These are phyloP conservation scores for Chloroceryle aenea DNA, from an alignment of 2,113 vertebrate species.

Conservation along the genomic window DNA sequence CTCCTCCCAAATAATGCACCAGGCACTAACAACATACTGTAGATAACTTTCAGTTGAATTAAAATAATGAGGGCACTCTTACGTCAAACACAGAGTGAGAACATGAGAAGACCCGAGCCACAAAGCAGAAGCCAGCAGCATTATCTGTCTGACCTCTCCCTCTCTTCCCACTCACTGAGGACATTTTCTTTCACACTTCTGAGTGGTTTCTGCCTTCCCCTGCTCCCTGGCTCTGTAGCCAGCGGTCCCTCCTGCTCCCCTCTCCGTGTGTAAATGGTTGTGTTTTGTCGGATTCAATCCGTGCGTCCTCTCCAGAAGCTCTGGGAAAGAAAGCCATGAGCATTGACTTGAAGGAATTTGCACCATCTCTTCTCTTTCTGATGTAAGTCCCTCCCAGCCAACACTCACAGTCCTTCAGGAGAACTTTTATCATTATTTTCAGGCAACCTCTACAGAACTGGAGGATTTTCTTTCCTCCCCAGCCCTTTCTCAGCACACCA, in stretches of 20 bases:
- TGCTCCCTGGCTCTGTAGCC: neutral
- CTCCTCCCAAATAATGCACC: neutral
- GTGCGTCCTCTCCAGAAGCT: neutral
- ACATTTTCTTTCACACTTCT: neutral
- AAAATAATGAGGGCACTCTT: neutral
- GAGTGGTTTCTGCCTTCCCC: neutral
- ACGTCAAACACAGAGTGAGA: neutral
- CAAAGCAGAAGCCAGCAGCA: neutral
- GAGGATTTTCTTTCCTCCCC: neutral
- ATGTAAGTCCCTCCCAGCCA: neutral
- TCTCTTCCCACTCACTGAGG: neutral
- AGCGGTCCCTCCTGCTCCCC: neutral
- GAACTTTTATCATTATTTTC: neutral
- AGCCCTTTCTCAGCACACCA: neutral
- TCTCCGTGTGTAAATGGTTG: accelerated
- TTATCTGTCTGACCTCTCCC: neutral
- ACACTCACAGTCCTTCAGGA: neutral
- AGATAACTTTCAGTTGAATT: neutral
- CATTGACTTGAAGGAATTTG: neutral
- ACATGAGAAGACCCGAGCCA: neutral
- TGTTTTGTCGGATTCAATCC: neutral
- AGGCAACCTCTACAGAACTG: neutral
- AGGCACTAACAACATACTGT: neutral
- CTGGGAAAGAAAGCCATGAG: neutral
- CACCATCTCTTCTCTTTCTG: neutral